These are phyloP conservation scores for Muscidifurax raptorellus DNA, from an alignment of 1,140 invertebrate genomes.

Conservation along the genomic window DNA sequence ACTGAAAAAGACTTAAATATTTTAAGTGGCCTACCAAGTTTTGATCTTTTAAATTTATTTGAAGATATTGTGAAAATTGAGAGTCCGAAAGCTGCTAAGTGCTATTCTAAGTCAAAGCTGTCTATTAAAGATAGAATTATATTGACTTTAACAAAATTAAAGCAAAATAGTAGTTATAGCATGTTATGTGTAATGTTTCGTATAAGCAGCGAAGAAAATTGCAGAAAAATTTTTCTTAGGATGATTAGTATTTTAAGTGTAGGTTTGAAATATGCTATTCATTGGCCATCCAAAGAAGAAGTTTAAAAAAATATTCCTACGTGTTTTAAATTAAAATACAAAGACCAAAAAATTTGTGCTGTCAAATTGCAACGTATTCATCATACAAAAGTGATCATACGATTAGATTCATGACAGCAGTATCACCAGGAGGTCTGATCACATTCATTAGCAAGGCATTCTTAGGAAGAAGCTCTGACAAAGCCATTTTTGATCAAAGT, in stretches of 20 bases:
- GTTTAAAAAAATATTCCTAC: slow-evolving; percentile 49
- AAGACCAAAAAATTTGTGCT: slow-evolving; percentile 51
- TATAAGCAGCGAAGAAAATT: not conserved
- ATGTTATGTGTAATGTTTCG: slow-evolving; percentile 10
- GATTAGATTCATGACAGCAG: slow-evolving; percentile 63
- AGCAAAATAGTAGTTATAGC: slow-evolving; percentile 27
- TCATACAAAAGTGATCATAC: slow-evolving; percentile 61
- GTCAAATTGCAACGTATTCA: slow-evolving; percentile 56
- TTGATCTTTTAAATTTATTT: slow-evolving; percentile 6
- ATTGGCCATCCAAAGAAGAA: slow-evolving; percentile 45
- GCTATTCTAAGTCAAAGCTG: not conserved
- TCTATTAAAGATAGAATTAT: slow-evolving; percentile 13
- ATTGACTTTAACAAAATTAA: slow-evolving; percentile 34
- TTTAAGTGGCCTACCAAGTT: not conserved
- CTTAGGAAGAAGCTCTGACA: slow-evolving; percentile 60
- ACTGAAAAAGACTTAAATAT: slow-evolving; percentile 18
- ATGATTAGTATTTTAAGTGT: no score
- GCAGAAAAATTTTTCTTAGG: slow-evolving; percentile 21
- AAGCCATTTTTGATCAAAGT: no score
- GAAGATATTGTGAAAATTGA: not conserved
- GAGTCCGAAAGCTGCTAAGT: no score
- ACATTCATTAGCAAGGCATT: slow-evolving; percentile 62
- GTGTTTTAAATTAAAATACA: slow-evolving; percentile 58
- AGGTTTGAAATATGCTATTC: no score
- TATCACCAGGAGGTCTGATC: slow-evolving; percentile 62